phyloP scores from a whole-genome alignment of 2,113 vertebrate genomes.

The Morone saxatilis region DNA sequence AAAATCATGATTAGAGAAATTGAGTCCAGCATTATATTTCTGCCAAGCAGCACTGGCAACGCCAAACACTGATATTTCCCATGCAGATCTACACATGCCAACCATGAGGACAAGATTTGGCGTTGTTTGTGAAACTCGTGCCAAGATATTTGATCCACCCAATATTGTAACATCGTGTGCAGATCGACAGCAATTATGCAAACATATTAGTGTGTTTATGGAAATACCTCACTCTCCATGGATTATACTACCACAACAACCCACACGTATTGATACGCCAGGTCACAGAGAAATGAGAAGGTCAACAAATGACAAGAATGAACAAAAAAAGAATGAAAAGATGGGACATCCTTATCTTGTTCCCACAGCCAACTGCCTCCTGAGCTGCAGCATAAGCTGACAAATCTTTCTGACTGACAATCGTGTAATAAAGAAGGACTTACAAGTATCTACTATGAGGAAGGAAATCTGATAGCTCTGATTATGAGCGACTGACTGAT shows the following conservation, averaged over 20 bases:
- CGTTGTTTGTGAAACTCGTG: slow-evolving; percentile 25
- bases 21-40: slow-evolving; percentile 28
- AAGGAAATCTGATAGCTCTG: slow-evolving; percentile 39
- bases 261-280: neutral
- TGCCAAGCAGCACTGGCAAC: slow-evolving; percentile 21
- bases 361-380: slow-evolving; percentile 17
- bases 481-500: slow-evolving; percentile 19
- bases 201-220: slow-evolving; percentile 30
- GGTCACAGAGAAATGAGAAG: neutral
- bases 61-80: slow-evolving; percentile 24
- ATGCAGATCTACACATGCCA: slow-evolving; percentile 21
- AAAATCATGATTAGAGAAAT: slow-evolving; percentile 7
- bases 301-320: slow-evolving; percentile 5
- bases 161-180: slow-evolving; percentile 45
- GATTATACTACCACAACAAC: slow-evolving; percentile 13
- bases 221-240: slow-evolving; percentile 5
- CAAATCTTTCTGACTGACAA: slow-evolving; percentile 30
- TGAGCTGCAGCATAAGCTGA: slow-evolving; percentile 34
- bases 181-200: slow-evolving; percentile 26
- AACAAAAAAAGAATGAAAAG: neutral
- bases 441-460: slow-evolving; percentile 34
- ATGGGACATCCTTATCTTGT: slow-evolving; percentile 28
- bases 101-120: slow-evolving; percentile 38
- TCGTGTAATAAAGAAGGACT: slow-evolving; percentile 37
- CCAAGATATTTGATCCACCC: slow-evolving; percentile 57